Evolutionary conservation across 1,140 invertebrate species (phyloP).

Genomic region (Episyrphus balteatus): DNA sequence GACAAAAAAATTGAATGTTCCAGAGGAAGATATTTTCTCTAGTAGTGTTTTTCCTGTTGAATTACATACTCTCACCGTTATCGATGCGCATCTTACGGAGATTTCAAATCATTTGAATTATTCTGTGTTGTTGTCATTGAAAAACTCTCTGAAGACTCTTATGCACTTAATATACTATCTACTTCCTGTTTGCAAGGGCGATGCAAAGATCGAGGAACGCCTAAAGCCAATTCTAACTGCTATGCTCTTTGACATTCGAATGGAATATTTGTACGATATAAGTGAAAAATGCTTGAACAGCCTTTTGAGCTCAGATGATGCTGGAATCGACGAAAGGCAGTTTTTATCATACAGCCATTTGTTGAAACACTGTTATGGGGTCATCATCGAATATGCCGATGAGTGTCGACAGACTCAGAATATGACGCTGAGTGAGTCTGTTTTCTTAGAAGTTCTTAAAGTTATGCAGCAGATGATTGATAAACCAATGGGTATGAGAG

Average conservation of each 20-base stretch:
- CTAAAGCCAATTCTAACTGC: slow-evolving; percentile 51
- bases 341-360: slow-evolving; percentile 52
- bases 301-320: slow-evolving; percentile 50
- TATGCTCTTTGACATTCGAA: slow-evolving; percentile 62
- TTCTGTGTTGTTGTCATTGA: slow-evolving; percentile 28
- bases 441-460: slow-evolving; percentile 36
- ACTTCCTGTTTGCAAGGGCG: slow-evolving; percentile 19
- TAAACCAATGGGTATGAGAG: slow-evolving; percentile 62
- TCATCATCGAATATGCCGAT: slow-evolving; percentile 49
- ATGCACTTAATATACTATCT: slow-evolving; percentile 26
- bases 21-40: slow-evolving; percentile 22
- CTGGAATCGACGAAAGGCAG: slow-evolving; percentile 49
- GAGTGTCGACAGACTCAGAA: slow-evolving; percentile 12
- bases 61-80: slow-evolving; percentile 26
- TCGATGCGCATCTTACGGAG: slow-evolving; percentile 30
- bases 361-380: slow-evolving; percentile 55
- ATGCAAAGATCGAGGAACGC: slow-evolving; percentile 11
- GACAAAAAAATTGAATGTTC: slow-evolving; percentile 27
- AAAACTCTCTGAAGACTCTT: slow-evolving; percentile 29
- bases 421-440: slow-evolving; percentile 20
- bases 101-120: slow-evolving; percentile 20
- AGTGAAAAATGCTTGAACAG: slow-evolving; percentile 52
- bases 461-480: slow-evolving; percentile 80
- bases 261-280: slow-evolving; percentile 58
- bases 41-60: slow-evolving; percentile 24